Conservation (phyloP, 2,797 vertebrate genomes). For the Cephalopachus bancanus region DNA sequence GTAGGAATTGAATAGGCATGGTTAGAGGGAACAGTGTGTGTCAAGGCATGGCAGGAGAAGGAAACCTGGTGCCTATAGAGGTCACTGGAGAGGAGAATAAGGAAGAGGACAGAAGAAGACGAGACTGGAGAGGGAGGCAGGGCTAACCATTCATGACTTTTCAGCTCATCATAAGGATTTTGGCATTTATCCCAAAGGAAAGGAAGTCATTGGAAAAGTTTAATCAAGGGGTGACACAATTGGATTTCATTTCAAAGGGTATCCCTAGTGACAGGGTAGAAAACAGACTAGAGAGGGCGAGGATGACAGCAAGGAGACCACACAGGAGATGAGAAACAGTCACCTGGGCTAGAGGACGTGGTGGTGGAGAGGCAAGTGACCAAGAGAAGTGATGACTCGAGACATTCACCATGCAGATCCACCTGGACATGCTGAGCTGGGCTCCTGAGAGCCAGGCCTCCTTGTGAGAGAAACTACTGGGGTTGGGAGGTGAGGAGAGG, state of each 20-base stretch:
- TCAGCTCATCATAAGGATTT: neutral
- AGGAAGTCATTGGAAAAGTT: neutral
- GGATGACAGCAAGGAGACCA: neutral
- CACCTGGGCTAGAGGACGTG: neutral
- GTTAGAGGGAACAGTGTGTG: neutral
- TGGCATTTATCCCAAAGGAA: neutral
- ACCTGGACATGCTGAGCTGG: neutral
- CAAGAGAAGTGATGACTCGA: neutral
- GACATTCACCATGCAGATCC: neutral
- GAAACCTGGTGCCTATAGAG: neutral
- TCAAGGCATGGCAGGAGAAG: neutral
- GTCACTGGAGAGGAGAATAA: neutral
- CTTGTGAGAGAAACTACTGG: neutral
- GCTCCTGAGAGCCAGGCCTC: neutral
- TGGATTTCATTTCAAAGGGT: neutral
- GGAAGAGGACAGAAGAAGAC: neutral
- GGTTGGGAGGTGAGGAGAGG: neutral
- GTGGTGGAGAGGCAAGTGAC: neutral
- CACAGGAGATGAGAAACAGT: neutral
- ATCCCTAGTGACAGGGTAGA: neutral
- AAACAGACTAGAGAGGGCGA: neutral
- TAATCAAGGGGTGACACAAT: neutral
- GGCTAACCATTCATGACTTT: neutral
- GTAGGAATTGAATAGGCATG: neutral
- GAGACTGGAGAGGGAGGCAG: neutral